These are phyloP conservation scores for Drosophila recens DNA, from an alignment of 2,888 invertebrate species.

Conservation along the genomic window DNA sequence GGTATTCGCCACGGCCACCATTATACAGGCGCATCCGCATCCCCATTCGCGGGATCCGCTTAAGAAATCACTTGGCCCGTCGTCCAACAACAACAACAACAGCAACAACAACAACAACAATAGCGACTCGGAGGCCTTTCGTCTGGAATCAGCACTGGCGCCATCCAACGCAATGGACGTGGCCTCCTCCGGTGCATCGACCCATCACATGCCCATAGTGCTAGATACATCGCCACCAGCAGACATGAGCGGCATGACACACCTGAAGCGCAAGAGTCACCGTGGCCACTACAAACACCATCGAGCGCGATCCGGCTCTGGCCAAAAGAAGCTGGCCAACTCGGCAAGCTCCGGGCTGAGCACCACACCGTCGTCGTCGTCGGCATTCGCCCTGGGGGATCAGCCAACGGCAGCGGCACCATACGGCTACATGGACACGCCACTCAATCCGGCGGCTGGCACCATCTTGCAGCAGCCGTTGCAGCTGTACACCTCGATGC, in stretches of 20 bases:
- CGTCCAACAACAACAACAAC: slow-evolving; percentile 31
- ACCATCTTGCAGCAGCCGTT: slow-evolving; percentile 70
- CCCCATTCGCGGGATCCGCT: slow-evolving; percentile 67
- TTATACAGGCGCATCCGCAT: slow-evolving; percentile 79
- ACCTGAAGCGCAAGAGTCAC: slow-evolving; percentile 76
- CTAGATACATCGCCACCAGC: slow-evolving; percentile 66
- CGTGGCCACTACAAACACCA: slow-evolving; percentile 82
- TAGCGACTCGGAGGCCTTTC: slow-evolving; percentile 51
- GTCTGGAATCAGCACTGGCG: slow-evolving; percentile 59
- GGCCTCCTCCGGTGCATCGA: slow-evolving; percentile 25
- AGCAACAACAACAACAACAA: slow-evolving; percentile 20
- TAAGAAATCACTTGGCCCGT: slow-evolving; percentile 53
- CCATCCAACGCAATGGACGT: slow-evolving; percentile 29
- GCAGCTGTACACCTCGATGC: slow-evolving; percentile 81
- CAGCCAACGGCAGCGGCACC: slow-evolving; percentile 46
- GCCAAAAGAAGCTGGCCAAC: slow-evolving; percentile 35
- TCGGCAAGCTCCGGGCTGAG: not conserved
- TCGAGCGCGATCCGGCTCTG: slow-evolving; percentile 50
- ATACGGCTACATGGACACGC: slow-evolving; percentile 72
- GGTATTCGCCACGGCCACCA: slow-evolving; percentile 82
- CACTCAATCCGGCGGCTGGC: slow-evolving; percentile 77
- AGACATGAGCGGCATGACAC: slow-evolving; percentile 40
- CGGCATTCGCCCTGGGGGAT: slow-evolving; percentile 36
- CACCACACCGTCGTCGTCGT: slow-evolving; percentile 24
- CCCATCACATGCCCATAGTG: slow-evolving; percentile 70